Evolutionary conservation across 2,113 vertebrate genomes (phyloP).

Genomic region (Amia ocellicauda): DNA sequence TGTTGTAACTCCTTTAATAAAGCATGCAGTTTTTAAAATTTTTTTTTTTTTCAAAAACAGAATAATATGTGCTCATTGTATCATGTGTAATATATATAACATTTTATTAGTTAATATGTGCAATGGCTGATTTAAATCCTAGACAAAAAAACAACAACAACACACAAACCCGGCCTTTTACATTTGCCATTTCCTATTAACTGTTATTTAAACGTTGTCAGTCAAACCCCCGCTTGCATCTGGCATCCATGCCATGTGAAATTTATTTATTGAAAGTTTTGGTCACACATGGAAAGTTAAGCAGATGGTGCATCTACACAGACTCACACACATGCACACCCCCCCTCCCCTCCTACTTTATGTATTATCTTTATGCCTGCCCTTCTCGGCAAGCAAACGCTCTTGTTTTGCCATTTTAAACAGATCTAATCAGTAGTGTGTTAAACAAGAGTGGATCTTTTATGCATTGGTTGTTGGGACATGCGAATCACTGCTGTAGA

Average conservation of each 20-base stretch:
- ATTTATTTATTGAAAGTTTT: conserved; percentile 82
- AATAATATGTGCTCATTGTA: not conserved
- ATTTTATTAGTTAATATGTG: conserved; percentile 5
- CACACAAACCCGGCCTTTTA: conserved; percentile 29
- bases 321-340: conserved; percentile 36
- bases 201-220: conserved; percentile 69
- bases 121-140: conserved; percentile 35
- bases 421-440: conserved; percentile 89
- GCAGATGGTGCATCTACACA: conserved; percentile 74
- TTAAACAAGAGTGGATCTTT: conserved; percentile 93
- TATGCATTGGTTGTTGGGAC: conserved; percentile 87
- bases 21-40: too few relatives aligned
- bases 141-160: conserved; percentile 14
- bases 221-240: conserved; percentile 62
- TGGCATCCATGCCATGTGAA: conserved; percentile 59
- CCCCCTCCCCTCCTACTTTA: conserved; percentile 45
- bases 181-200: conserved; percentile 54
- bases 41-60: too few relatives aligned
- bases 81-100: conserved; percentile 1
- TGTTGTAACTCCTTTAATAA: too few relatives aligned
- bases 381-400: conserved; percentile 65
- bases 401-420: conserved; percentile 77
- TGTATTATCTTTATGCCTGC: conserved; percentile 69
- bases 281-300: conserved; percentile 85
- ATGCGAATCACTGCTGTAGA: conserved; percentile 82